phyloP scores from a whole-genome alignment of 1,140 invertebrate species.

The Drosophila varians region DNA sequence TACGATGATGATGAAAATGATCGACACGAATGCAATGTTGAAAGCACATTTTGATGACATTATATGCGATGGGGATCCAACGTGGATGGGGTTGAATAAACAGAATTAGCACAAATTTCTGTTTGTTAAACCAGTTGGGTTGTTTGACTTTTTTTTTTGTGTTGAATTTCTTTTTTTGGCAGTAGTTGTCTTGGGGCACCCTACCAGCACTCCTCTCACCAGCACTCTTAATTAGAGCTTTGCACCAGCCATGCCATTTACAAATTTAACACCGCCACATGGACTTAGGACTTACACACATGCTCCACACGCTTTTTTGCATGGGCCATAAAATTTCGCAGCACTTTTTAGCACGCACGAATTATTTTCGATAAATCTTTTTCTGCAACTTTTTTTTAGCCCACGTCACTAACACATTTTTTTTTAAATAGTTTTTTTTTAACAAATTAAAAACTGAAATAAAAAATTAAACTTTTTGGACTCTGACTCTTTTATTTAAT shows the following conservation, averaged over 20 bases:
- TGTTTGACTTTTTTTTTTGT: neutral
- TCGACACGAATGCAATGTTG: constrained; percentile 82
- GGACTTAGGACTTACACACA: constrained; percentile 1
- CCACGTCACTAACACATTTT: constrained; percentile 45
- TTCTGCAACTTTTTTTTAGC: constrained; percentile 28
- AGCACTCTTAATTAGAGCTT: constrained; percentile 26
- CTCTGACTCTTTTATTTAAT: constrained; percentile 12
- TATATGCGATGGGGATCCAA: constrained; percentile 76
- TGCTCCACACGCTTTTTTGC: constrained; percentile 16
- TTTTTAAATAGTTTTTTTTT: neutral
- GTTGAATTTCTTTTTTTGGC: constrained; percentile 15
- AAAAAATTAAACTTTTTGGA: constrained; percentile 22
- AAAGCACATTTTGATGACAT: constrained; percentile 83
- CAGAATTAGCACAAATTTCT: constrained; percentile 38
- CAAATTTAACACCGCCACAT: constrained; percentile 42
- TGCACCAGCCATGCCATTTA: constrained; percentile 40
- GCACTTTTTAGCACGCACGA: constrained; percentile 57
- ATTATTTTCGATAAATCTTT: constrained; percentile 31
- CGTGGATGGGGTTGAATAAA: constrained; percentile 45
- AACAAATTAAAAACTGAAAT: constrained; percentile 32
- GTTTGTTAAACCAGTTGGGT: no score
- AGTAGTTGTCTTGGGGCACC: constrained; percentile 9
- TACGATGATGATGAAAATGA: constrained; percentile 83
- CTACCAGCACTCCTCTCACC: neutral
- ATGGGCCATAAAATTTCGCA: constrained; percentile 52